Conservation (phyloP, 92 coral and sea anemone genomes). For the Porites lobata region DNA sequence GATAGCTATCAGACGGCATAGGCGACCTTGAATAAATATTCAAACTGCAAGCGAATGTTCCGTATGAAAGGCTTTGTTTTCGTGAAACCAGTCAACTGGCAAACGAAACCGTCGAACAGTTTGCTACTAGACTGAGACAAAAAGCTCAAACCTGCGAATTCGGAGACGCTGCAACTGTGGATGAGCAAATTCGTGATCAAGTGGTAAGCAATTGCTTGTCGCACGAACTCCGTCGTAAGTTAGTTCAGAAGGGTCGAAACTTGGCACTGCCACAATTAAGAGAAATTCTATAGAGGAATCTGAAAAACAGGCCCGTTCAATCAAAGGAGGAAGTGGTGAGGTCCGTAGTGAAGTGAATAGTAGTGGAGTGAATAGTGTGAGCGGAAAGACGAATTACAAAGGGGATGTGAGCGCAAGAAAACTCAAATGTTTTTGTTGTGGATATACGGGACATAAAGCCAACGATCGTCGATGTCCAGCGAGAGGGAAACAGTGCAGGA, state of each 20-base stretch:
- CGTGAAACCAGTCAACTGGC: too few species aligned
- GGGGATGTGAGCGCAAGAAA: neutral
- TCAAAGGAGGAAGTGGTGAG: slow-evolving; percentile 5
- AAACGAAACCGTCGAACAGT: too few species aligned
- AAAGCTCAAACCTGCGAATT: slow-evolving; percentile 58
- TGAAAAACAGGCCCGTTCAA: slow-evolving; percentile 47
- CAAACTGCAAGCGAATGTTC: too few species aligned
- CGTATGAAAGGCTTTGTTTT: slow-evolving; percentile 1
- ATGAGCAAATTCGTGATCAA: slow-evolving; percentile 65
- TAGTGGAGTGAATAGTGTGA: neutral
- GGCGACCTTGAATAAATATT: neutral
- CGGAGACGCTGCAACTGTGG: slow-evolving; percentile 47
- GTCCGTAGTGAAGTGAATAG: neutral
- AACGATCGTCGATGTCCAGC: neutral
- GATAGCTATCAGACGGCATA: neutral
- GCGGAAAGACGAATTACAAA: neutral
- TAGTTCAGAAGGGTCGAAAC: slow-evolving; percentile 44
- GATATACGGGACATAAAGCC: neutral
- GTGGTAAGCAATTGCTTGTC: slow-evolving; percentile 43
- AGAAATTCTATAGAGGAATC: slow-evolving; percentile 18
- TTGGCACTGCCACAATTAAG: slow-evolving; percentile 45
- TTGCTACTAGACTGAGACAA: slow-evolving; percentile 41
- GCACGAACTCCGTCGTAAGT: slow-evolving; percentile 37
- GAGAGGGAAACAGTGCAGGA: slow-evolving; percentile 8
- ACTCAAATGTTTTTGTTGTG: neutral